These are phyloP conservation scores for Myotis planiceps DNA, from an alignment of 2,797 vertebrate genomes.

Conservation along the genomic window DNA sequence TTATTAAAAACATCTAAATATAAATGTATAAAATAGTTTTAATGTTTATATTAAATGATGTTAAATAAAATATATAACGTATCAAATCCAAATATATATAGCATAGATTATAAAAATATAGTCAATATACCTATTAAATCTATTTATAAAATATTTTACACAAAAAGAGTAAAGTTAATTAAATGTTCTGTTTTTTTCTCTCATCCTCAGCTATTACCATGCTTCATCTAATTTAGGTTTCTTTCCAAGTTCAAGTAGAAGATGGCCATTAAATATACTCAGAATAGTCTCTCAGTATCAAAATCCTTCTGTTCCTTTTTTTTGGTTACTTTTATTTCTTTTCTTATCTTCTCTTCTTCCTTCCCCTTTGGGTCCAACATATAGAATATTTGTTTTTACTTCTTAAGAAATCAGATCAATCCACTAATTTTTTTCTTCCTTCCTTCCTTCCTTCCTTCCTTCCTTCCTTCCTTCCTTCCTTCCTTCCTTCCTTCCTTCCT, in stretches of 20 bases:
- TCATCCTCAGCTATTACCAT: background rate
- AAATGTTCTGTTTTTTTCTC: background rate
- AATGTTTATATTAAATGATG: background rate
- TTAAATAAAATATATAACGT: background rate
- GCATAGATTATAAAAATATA: background rate
- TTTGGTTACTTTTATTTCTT: too few relatives aligned
- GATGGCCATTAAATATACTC: background rate
- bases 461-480: too few relatives aligned
- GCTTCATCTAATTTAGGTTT: background rate
- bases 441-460: too few relatives aligned
- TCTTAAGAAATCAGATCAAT: too few relatives aligned
- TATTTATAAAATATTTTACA: background rate
- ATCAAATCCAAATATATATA: background rate
- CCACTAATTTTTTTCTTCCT: too few relatives aligned
- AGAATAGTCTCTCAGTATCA: slow-evolving; percentile 18
- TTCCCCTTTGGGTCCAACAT: too few relatives aligned
- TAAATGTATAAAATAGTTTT: background rate
- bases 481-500: too few relatives aligned
- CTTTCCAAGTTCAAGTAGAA: background rate
- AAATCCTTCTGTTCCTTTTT: too few relatives aligned
- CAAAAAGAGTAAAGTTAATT: background rate
- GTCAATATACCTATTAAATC: background rate
- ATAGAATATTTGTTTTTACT: too few relatives aligned
- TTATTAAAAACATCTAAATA: background rate
- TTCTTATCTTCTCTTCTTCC: too few relatives aligned